These are phyloP conservation scores for Tokudaia muenninki DNA, from an alignment of 2,797 vertebrate genomes.

Conservation along the genomic window DNA sequence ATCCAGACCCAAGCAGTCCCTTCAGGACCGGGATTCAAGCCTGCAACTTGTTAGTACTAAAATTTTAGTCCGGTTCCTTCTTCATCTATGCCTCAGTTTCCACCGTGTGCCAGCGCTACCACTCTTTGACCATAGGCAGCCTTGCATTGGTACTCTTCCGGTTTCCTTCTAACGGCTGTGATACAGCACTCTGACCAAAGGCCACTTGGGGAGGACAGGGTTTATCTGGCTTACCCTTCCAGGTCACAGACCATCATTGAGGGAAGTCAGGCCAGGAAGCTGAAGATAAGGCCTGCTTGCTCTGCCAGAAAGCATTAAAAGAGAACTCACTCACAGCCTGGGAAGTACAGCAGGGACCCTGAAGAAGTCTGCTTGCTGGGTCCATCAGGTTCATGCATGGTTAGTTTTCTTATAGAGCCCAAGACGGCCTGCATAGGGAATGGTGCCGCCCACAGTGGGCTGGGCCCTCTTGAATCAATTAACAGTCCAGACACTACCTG, in stretches of 20 bases:
- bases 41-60: too few relatives aligned
- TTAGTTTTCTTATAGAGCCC: background rate
- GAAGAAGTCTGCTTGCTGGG: too few relatives aligned
- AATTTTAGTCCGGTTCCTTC: background rate
- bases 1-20: background rate
- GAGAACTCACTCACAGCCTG: background rate
- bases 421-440: background rate
- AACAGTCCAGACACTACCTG: background rate
- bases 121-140: background rate
- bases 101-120: fast-evolving
- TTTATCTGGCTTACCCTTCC: too few relatives aligned
- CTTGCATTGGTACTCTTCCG: fast-evolving
- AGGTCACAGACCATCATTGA: background rate
- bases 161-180: background rate
- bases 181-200: background rate
- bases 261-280: background rate
- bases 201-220: background rate
- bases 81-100: too few relatives aligned
- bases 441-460: background rate
- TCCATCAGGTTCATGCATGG: background rate
- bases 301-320: background rate
- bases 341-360: too few relatives aligned
- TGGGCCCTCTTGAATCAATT: background rate
- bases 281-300: background rate
- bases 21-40: background rate